These are phyloP conservation scores for Seladonia tumulorum DNA, from an alignment of 2,888 invertebrate species.

Conservation along the genomic window DNA sequence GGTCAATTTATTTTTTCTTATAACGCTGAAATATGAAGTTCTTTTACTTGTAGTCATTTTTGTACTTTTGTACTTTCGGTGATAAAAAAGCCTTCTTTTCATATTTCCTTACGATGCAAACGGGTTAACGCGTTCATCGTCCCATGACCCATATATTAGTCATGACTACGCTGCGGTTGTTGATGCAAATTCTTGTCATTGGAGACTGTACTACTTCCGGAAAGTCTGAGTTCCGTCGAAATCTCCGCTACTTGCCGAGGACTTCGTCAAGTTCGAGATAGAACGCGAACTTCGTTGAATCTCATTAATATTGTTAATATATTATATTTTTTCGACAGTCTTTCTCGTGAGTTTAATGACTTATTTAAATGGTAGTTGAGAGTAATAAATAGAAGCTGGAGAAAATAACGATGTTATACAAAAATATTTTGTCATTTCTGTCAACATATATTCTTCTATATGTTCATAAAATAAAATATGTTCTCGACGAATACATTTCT, in stretches of 20 bases:
- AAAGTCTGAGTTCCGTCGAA: not conserved
- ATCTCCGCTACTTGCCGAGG: not conserved
- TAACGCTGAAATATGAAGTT: no score
- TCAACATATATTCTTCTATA: no score
- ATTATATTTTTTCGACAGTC: not conserved
- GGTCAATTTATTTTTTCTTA: no score
- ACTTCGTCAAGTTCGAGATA: not conserved
- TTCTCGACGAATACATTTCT: no score
- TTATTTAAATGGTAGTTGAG: not conserved
- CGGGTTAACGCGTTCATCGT: not conserved
- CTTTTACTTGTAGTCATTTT: no score
- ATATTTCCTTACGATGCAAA: no score
- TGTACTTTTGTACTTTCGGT: no score
- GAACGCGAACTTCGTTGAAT: not conserved
- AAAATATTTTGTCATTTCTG: no score
- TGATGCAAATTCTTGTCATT: not conserved
- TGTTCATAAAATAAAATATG: no score
- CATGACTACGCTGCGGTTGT: not conserved
- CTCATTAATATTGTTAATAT: not conserved
- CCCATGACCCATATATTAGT: not conserved
- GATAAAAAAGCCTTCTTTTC: no score
- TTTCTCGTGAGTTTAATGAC: no score
- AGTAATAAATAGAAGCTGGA: not conserved
- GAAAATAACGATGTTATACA: no score
- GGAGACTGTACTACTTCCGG: not conserved